A percentile compares a stretch with the other conserved stretches of the same genome.
Conservation (phyloP, 2,888 invertebrate genomes). For the Patella caerulea region DNA sequence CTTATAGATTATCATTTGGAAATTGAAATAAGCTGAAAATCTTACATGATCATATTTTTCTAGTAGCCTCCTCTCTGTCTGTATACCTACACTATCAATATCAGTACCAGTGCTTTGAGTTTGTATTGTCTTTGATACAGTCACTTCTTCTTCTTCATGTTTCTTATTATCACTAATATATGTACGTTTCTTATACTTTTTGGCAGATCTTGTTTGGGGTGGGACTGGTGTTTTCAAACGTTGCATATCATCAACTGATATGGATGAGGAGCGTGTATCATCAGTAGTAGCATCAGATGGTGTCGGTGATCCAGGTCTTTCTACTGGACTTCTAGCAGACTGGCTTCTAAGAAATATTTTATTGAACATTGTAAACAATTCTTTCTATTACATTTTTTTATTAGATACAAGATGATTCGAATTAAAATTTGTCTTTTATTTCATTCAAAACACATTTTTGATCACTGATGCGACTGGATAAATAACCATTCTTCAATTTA, state of each 20-base stretch:
- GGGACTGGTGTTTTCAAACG: conserved; percentile 16
- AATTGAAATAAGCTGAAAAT: too few relatives aligned
- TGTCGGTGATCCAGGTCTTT: conserved; percentile 29
- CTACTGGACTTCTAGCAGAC: background rate
- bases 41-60: conserved; percentile 62
- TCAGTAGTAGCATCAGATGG: conserved; percentile 26
- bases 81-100: conserved; percentile 49
- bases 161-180: conserved; percentile 52
- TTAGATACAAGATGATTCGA: too few relatives aligned
- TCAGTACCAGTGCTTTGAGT: conserved; percentile 31
- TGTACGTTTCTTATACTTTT: conserved; percentile 36
- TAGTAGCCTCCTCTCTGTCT: conserved; percentile 57
- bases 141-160: conserved; percentile 44
- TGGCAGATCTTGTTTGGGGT: conserved; percentile 28
- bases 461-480: too few relatives aligned
- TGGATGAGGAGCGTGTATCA: conserved; percentile 13
- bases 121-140: conserved; percentile 47
- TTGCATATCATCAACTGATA: background rate
- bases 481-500: too few relatives aligned
- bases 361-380: background rate
- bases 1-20: too few relatives aligned
- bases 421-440: too few relatives aligned
- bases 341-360: conserved; percentile 1
- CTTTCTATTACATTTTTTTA: too few relatives aligned
- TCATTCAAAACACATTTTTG: too few relatives aligned